A percentile compares a stretch with the other conserved stretches of the same genome.
These are phyloP conservation scores for Lobophora halterata DNA, from an alignment of 2,888 invertebrate genomes.

Conservation along the genomic window DNA sequence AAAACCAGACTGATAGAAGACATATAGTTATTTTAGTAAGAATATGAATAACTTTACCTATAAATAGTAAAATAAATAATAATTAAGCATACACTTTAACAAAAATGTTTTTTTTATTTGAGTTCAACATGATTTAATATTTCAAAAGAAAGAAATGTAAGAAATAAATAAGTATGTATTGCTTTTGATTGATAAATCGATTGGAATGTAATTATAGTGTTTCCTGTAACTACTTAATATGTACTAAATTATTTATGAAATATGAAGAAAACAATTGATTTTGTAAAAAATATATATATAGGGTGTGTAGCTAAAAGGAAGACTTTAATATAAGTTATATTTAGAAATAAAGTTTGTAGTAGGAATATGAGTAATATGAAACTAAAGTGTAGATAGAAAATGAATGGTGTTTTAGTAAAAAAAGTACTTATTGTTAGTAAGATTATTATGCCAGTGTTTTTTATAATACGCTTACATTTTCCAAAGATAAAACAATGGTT, in stretches of 20 bases:
- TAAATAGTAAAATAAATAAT: too few species aligned
- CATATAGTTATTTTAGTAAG: conserved; percentile 25
- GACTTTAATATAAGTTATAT: conserved; percentile 39
- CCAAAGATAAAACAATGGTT: conserved; percentile 20
- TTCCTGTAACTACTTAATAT: too few species aligned
- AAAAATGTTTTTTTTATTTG: too few species aligned
- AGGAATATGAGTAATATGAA: conserved; percentile 45
- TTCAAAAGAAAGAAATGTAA: too few species aligned
- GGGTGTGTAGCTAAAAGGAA: conserved; percentile 36
- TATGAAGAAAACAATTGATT: conserved; percentile 1
- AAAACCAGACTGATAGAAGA: conserved; percentile 68
- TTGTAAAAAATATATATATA: conserved; percentile 17
- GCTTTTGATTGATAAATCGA: too few species aligned
- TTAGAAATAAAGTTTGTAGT: conserved; percentile 36
- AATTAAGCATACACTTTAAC: too few species aligned
- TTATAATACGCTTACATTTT: conserved; percentile 19
- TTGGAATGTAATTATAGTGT: too few species aligned
- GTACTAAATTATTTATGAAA: conserved; percentile 4
- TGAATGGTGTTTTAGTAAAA: conserved; percentile 17
- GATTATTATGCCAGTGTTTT: conserved; percentile 15
- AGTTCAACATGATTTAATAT: too few species aligned
- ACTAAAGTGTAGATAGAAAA: conserved; percentile 20
- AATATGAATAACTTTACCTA: conserved; percentile 1
- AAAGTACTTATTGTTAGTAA: neutral
- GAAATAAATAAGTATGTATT: too few species aligned